These are phyloP conservation scores for Hydractinia symbiolongicarpus DNA, from an alignment of 30 jellyfish, hydroid and myxozoan species.

Conservation along the genomic window DNA sequence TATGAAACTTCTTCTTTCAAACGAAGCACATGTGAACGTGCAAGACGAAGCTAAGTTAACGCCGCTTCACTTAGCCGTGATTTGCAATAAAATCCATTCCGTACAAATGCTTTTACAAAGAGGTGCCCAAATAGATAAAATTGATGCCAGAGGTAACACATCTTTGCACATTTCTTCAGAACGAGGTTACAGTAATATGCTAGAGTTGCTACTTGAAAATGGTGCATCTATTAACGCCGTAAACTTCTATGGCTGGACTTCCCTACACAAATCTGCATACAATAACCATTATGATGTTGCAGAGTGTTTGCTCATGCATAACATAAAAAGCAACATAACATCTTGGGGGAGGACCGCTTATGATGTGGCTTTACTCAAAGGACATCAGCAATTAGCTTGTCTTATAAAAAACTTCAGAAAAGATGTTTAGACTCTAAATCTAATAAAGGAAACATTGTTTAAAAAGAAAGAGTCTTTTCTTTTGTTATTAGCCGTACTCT, in stretches of 20 bases:
- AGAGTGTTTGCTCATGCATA: background rate
- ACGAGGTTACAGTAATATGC: background rate
- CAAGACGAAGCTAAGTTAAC: background rate
- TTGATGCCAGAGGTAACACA: constrained; percentile 9
- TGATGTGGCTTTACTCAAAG: background rate
- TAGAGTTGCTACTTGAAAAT: background rate
- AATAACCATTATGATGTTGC: background rate
- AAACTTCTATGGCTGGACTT: background rate
- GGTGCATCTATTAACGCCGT: constrained; percentile 1
- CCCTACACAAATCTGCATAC: constrained; percentile 5
- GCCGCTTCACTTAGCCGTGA: constrained; percentile 22
- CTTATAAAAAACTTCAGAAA: background rate
- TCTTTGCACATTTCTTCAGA: constrained; percentile 22
- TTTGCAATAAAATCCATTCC: background rate
- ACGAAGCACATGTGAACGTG: background rate
- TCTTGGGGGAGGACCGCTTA: constrained; percentile 1
- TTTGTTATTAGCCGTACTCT: too few relatives aligned
- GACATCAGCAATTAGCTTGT: background rate
- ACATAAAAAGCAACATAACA: background rate
- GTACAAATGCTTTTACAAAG: background rate
- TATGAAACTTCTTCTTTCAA: background rate
- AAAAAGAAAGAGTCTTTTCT: too few relatives aligned
- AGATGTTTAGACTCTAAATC: background rate
- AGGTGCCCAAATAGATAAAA: background rate
- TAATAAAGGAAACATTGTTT: too few relatives aligned